Conservation (phyloP, 2,113 vertebrate genomes). For the Natator depressus region DNA sequence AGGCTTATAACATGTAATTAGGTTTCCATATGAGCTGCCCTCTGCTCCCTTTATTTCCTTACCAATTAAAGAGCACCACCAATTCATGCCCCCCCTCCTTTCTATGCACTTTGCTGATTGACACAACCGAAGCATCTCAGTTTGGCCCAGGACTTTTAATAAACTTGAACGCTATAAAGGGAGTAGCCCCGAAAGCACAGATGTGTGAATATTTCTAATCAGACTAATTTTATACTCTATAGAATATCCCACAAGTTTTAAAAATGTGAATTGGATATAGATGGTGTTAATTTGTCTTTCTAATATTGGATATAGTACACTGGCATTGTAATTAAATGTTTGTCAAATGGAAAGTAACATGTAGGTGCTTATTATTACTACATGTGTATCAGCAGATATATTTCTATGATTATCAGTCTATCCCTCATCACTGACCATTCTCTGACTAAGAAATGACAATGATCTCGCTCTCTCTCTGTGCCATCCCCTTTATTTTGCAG, state of each 20-base stretch:
- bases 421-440: neutral
- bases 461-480: neutral
- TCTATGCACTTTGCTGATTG: neutral
- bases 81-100: neutral
- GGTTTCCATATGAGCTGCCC: neutral
- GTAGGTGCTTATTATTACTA: neutral
- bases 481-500: neutral
- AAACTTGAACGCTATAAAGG: neutral
- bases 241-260: fast-evolving
- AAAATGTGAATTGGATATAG: neutral
- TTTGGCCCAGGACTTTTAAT: neutral
- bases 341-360: fast-evolving
- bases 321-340: neutral
- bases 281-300: neutral
- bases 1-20: neutral
- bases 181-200: fast-evolving
- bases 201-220: neutral
- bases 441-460: neutral
- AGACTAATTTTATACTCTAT: fast-evolving
- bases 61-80: fast-evolving
- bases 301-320: neutral
- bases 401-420: neutral
- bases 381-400: neutral
- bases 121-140: fast-evolving
- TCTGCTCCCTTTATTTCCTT: neutral